Percentiles rank a stretch among this genome's conserved stretches.
These are phyloP conservation scores for Balearica regulorum DNA, from an alignment of 2,797 vertebrate species.

Conservation along the genomic window DNA sequence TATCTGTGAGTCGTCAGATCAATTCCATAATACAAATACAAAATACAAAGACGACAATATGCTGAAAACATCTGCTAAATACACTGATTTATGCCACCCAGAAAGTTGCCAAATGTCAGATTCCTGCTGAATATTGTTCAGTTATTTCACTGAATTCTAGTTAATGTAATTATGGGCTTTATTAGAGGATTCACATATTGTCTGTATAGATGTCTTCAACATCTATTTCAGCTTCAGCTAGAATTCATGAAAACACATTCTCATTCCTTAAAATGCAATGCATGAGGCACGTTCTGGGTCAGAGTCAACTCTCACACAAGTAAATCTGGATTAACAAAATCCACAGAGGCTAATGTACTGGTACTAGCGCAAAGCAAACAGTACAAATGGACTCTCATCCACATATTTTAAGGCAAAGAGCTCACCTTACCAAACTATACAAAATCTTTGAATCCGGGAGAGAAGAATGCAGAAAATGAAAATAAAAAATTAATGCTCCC, in stretches of 20 bases:
- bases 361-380: slow-evolving; percentile 19
- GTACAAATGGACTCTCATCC: background rate
- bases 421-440: background rate
- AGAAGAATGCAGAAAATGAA: slow-evolving; percentile 34
- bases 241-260: background rate
- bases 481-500: slow-evolving; percentile 25
- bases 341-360: slow-evolving; percentile 25
- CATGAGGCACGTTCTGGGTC: slow-evolving; percentile 4
- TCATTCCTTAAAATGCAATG: slow-evolving; percentile 4
- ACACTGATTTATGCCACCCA: slow-evolving; percentile 2
- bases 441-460: background rate
- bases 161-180: slow-evolving; percentile 23
- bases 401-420: slow-evolving; percentile 14
- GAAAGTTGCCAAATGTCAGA: slow-evolving; percentile 13
- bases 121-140: background rate
- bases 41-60: background rate
- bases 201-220: slow-evolving; percentile 6
- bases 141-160: slow-evolving; percentile 1
- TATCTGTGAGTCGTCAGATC: background rate
- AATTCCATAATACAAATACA: background rate
- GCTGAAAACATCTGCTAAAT: slow-evolving; percentile 12
- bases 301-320: slow-evolving; percentile 39
- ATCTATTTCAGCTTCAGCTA: slow-evolving; percentile 11
- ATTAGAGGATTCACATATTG: slow-evolving; percentile 28
- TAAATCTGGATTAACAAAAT: slow-evolving; percentile 63